Evolutionary conservation across 1,140 invertebrate genomes (phyloP).

Genomic region (Paramacrobiotus metropolitanus): DNA sequence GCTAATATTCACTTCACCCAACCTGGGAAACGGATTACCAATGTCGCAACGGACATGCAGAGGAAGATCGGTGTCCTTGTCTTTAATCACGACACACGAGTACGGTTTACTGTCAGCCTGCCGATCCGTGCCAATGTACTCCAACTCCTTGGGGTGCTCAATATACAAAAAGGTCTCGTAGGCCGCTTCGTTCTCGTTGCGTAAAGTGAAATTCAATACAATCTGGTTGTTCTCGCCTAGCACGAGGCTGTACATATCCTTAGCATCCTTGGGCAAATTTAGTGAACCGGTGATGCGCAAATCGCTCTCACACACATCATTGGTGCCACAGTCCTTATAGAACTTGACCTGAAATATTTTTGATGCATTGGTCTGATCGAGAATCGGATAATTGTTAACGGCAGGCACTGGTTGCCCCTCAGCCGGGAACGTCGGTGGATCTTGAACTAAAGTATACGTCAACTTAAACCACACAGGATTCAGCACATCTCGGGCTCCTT

Average conservation of each 20-base stretch:
- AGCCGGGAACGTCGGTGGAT: constrained; percentile 26
- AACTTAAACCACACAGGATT: constrained; percentile 38
- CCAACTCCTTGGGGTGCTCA: constrained; percentile 44
- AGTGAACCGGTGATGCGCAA: constrained; percentile 41
- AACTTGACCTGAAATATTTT: constrained; percentile 51
- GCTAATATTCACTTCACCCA: constrained; percentile 14
- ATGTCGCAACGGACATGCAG: constrained; percentile 53
- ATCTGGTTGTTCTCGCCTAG: constrained; percentile 51
- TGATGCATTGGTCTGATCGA: constrained; percentile 61
- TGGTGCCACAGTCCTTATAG: constrained; percentile 69
- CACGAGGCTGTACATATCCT: constrained; percentile 6
- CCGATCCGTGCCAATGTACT: constrained; percentile 46
- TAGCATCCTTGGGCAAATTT: constrained; percentile 12
- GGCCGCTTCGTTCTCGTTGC: constrained; percentile 60
- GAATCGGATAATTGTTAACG: constrained; percentile 54
- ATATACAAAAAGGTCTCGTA: constrained; percentile 67
- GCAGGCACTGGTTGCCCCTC: constrained; percentile 35
- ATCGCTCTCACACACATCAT: constrained; percentile 68
- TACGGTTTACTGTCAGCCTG: constrained; percentile 12
- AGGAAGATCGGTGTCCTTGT: constrained; percentile 45
- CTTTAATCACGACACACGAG: constrained; percentile 25
- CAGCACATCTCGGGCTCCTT: constrained; percentile 19
- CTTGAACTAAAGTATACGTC: constrained; percentile 52
- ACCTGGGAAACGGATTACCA: constrained; percentile 59
- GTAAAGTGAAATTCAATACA: constrained; percentile 42